Evolutionary conservation across 2,113 vertebrate genomes (phyloP).

Genomic region (Myrmecobius fasciatus): DNA sequence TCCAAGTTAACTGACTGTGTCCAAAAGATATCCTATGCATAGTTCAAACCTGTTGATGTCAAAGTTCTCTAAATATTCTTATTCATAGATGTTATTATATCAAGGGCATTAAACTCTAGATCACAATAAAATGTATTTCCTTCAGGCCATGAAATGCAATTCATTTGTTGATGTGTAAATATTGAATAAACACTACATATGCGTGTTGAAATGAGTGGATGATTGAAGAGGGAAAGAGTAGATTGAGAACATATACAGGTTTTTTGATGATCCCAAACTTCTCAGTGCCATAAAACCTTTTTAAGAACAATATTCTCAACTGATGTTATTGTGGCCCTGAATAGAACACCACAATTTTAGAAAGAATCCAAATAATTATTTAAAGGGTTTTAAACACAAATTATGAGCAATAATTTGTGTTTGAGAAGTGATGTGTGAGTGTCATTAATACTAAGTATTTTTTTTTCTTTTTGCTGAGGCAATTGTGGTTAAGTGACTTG

Average conservation of each 20-base stretch:
- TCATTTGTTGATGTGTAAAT: background rate
- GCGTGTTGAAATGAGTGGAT: background rate
- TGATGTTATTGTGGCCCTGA: background rate
- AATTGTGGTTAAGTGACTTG: too few species aligned
- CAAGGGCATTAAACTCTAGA: background rate
- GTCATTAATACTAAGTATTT: background rate
- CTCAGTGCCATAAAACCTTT: background rate
- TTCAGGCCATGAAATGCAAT: background rate
- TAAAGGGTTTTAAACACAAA: background rate
- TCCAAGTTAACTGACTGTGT: background rate
- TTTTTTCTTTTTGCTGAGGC: too few species aligned
- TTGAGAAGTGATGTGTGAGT: background rate
- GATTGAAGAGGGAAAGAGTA: background rate
- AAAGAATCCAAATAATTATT: background rate
- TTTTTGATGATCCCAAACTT: background rate
- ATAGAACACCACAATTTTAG: background rate
- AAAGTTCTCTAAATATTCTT: background rate
- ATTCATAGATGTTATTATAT: background rate
- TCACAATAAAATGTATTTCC: background rate
- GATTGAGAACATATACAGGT: background rate
- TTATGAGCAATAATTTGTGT: background rate
- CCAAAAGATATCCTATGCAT: background rate
- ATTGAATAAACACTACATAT: background rate
- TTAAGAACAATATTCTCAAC: background rate
- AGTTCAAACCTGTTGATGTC: background rate